A percentile compares a stretch with the other conserved stretches of the same genome.
Evolutionary conservation across 2,888 invertebrate genomes (phyloP).

Genomic region (Rhamphomyia laevipes): DNA sequence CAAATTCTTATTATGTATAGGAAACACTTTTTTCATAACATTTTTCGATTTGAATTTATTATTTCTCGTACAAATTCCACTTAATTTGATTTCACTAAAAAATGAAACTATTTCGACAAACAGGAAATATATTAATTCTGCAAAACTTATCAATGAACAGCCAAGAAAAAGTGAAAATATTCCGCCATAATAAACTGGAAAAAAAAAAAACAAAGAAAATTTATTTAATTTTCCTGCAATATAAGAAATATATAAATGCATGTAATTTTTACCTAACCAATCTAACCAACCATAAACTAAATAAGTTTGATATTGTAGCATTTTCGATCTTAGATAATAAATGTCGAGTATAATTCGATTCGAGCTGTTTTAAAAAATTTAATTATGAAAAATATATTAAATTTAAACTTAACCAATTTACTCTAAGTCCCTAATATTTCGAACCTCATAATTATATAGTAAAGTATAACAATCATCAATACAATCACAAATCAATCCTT

Average conservation of each 20-base stretch:
- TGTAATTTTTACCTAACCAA: constrained; percentile 25
- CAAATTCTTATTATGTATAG: too few relatives aligned
- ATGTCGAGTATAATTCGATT: constrained; percentile 21
- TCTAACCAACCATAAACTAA: constrained; percentile 25
- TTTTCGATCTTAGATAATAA: constrained; percentile 22
- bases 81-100: constrained; percentile 33
- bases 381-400: not conserved
- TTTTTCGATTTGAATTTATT: too few relatives aligned
- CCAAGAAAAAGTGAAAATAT: constrained; percentile 31
- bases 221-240: not conserved
- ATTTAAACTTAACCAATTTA: not conserved
- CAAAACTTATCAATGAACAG: constrained; percentile 27
- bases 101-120: constrained; percentile 4
- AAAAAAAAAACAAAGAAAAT: constrained; percentile 14
- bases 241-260: not conserved
- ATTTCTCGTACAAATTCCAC: too few relatives aligned
- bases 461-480: constrained; percentile 11
- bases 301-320: constrained; percentile 26
- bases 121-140: constrained; percentile 25
- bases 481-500: constrained; percentile 12
- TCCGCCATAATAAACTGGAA: constrained; percentile 28
- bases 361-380: not conserved
- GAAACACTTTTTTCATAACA: too few relatives aligned
- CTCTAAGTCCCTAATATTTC: not conserved
- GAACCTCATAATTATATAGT: constrained; percentile 11